Evolutionary conservation across 2,113 vertebrate genomes (phyloP).

Genomic region (Polypterus bichir): DNA sequence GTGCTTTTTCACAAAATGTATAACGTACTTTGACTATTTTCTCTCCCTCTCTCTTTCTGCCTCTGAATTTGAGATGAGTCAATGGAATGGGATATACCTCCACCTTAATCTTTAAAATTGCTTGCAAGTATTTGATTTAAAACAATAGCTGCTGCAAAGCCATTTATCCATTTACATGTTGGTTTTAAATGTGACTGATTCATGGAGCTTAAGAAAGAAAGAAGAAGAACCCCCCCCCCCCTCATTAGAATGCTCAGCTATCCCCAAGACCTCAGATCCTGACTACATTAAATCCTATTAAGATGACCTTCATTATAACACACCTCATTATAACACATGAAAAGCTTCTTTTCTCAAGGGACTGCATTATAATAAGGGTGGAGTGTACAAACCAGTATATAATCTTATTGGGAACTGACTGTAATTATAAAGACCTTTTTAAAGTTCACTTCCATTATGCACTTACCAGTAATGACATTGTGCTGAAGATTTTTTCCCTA

Average conservation of each 20-base stretch:
- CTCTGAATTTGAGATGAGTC: too few relatives aligned
- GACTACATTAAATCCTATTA: constrained; percentile 44
- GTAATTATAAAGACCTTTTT: constrained; percentile 55
- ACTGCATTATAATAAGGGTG: constrained; percentile 42
- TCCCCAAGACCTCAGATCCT: constrained; percentile 27
- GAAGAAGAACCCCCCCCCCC: constrained; percentile 20
- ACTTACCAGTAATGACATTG: constrained; percentile 51
- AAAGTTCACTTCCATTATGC: constrained; percentile 61
- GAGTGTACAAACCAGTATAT: constrained; percentile 44
- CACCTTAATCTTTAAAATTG: too few relatives aligned
- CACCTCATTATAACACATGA: constrained; percentile 43
- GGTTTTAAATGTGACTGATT: too few relatives aligned
- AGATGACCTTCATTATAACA: constrained; percentile 51
- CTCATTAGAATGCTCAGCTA: constrained; percentile 58
- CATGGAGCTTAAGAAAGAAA: too few relatives aligned
- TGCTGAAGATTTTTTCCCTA: constrained; percentile 37
- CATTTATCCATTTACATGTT: too few relatives aligned
- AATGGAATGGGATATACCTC: too few relatives aligned
- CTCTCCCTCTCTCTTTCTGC: too few relatives aligned
- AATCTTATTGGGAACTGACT: constrained; percentile 43
- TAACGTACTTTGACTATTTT: too few relatives aligned
- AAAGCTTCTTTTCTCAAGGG: constrained; percentile 41
- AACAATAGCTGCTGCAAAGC: too few relatives aligned
- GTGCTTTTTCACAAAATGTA: too few relatives aligned
- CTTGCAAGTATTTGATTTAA: too few relatives aligned